phyloP scores from a whole-genome alignment of 2,113 vertebrate species.

The Atlantisia rogersi region DNA sequence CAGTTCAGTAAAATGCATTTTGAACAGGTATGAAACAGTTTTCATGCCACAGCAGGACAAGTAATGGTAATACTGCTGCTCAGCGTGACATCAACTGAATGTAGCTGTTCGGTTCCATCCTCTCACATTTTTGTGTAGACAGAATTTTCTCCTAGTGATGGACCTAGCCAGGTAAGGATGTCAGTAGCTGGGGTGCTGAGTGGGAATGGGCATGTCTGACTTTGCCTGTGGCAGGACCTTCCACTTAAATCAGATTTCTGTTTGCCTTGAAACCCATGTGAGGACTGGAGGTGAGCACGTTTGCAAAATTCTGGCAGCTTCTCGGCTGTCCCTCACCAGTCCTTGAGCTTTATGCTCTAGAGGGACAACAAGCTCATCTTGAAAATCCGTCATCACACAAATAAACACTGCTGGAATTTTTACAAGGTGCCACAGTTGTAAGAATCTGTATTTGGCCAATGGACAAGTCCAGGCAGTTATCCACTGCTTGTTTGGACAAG shows the following conservation, averaged over 20 bases:
- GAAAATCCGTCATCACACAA: not conserved
- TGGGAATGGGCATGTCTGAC: not conserved
- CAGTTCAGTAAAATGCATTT: not conserved
- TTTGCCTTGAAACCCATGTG: not conserved
- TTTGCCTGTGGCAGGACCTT: not conserved
- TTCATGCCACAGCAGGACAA: not conserved
- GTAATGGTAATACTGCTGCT: not conserved
- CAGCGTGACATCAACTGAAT: not conserved
- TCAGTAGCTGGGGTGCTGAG: not conserved
- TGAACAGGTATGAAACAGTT: not conserved
- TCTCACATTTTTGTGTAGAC: not conserved
- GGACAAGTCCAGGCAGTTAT: slow-evolving; percentile 55
- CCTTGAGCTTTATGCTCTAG: slow-evolving; percentile 18
- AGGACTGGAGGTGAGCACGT: not conserved
- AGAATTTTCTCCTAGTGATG: not conserved
- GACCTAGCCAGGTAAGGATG: not conserved
- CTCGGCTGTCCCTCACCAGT: not conserved
- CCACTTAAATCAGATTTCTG: not conserved
- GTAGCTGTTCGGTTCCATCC: not conserved
- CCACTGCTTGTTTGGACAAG: slow-evolving; percentile 38
- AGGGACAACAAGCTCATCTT: not conserved
- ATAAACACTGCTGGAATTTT: slow-evolving; percentile 8
- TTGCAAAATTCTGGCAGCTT: not conserved
- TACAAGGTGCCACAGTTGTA: not conserved
- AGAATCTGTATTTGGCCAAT: not conserved